Evolutionary conservation across 2,113 vertebrate genomes (phyloP).

Genomic region (Zosterops lateralis): DNA sequence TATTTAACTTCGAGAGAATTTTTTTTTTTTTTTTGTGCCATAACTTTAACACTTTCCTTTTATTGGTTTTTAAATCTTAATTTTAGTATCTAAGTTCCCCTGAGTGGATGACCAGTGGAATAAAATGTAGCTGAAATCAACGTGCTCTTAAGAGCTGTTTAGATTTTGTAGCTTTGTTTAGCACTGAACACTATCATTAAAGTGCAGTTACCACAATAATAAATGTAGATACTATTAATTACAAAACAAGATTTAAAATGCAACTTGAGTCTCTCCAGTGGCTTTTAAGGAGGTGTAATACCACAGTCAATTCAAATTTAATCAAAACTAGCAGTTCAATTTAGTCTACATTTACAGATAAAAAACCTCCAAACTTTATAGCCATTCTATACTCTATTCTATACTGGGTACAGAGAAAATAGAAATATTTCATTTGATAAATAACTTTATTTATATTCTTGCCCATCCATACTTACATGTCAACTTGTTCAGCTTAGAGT

Average conservation of each 20-base stretch:
- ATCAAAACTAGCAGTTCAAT: slow-evolving; percentile 80
- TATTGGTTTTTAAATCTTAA: background rate
- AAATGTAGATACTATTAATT: slow-evolving; percentile 77
- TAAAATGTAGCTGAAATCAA: slow-evolving; percentile 5
- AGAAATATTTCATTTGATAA: background rate
- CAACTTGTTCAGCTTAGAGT: background rate
- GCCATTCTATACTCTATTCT: slow-evolving; percentile 20
- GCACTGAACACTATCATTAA: slow-evolving; percentile 62
- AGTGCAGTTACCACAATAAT: slow-evolving; percentile 70
- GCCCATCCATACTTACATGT: background rate
- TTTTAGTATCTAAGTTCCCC: background rate
- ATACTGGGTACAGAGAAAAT: background rate
- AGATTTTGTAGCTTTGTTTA: slow-evolving; percentile 64
- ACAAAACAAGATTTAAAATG: slow-evolving; percentile 72
- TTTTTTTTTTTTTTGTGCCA: background rate
- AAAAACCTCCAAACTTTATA: background rate
- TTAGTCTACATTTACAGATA: slow-evolving; percentile 70
- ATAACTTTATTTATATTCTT: slow-evolving; percentile 13
- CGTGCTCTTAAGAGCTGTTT: background rate
- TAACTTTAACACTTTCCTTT: background rate
- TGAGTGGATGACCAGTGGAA: background rate
- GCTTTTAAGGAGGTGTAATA: slow-evolving; percentile 72
- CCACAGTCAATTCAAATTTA: slow-evolving; percentile 75
- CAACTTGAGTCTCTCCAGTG: slow-evolving; percentile 65
- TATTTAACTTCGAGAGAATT: background rate